Base-by-base conservation (phyloP, 2,113 vertebrate genomes). In the Ondatra zibethicus region DNA sequence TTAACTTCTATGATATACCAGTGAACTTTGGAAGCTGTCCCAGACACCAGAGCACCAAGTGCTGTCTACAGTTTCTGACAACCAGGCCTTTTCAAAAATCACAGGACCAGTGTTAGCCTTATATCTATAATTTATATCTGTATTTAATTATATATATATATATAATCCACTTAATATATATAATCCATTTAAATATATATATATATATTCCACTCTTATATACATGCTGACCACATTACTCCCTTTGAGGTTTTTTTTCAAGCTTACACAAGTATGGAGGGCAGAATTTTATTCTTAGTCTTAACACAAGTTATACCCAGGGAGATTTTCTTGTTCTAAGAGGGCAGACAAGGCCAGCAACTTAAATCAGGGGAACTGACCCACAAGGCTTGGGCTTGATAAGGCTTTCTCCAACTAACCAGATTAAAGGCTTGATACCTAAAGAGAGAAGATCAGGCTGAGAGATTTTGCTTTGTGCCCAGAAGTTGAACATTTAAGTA, bases 261-360 rank as follows among this genome's bases (percentile, higher is more conserved):
- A 17, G 21, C 19, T 42, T 88, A 66, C 77, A 50, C 4, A 92
- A 86, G 27, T 63, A 42, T 66, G 12, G 23, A 92, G 4, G 47
- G n/a, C 7, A 65, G 19, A 87, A 6, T 66, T 91, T 95, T 29
- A 36, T 27, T 47, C 9, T 88, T 78, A 5, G 21, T 45, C 17
- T 66, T 90, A 94, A 65, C 2, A 87, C 5, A 61, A 21, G 45
- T 78, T 88, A 95, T 39, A 84, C 4, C 21, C 88, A 87, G 17
- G 23, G 58, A 94, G 84, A 78, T 91, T 87, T 92, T 95, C 84
- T 92, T 88, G n/a, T 80, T 84, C 33, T 58, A 23, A 96, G 50
- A 88, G 6, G 63, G 55, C 33, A 76, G 42, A 80, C 31, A 80
- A 92, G 21, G 23, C 42, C 76, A 80, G 27, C 5, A 25, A 80